A percentile compares a stretch with the other conserved stretches of the same genome.
phyloP scores from a whole-genome alignment of 2,888 invertebrate genomes.

The Cerceris ruficornis region DNA sequence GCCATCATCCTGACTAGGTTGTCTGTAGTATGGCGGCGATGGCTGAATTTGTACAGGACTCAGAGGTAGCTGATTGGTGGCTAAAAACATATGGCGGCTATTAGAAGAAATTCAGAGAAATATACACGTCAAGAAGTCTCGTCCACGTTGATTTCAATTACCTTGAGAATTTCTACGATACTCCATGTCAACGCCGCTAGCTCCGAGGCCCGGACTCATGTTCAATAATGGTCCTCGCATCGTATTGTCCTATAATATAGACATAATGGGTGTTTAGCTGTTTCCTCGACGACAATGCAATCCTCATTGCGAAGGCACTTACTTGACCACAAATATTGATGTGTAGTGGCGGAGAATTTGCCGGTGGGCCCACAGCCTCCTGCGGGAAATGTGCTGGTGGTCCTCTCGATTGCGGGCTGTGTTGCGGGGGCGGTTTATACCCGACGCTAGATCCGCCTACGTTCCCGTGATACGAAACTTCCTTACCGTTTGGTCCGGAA shows the following conservation, averaged over 20 bases:
- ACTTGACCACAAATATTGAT: conserved; percentile 84
- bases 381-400: conserved; percentile 76
- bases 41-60: conserved; percentile 84
- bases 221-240: conserved; percentile 81
- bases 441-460: conserved; percentile 76
- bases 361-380: conserved; percentile 74
- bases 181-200: conserved; percentile 77
- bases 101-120: conserved; percentile 13
- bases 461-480: conserved; percentile 77
- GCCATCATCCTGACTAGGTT: conserved; percentile 83
- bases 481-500: conserved; percentile 77
- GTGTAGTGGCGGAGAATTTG: conserved; percentile 83
- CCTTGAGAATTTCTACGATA: conserved; percentile 77
- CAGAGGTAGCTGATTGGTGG: conserved; percentile 82
- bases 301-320: conserved; percentile 56
- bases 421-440: conserved; percentile 76
- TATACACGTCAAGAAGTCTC: neutral
- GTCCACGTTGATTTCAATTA: conserved; percentile 37
- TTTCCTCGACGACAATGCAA: neutral
- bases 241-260: conserved; percentile 74
- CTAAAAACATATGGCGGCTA: conserved; percentile 67
- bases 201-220: conserved; percentile 80
- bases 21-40: conserved; percentile 83
- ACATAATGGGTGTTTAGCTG: neutral
- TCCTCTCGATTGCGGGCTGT: conserved; percentile 75